Base-by-base conservation (phyloP, 1,140 invertebrate genomes). In the Drosophila guanche region DNA sequence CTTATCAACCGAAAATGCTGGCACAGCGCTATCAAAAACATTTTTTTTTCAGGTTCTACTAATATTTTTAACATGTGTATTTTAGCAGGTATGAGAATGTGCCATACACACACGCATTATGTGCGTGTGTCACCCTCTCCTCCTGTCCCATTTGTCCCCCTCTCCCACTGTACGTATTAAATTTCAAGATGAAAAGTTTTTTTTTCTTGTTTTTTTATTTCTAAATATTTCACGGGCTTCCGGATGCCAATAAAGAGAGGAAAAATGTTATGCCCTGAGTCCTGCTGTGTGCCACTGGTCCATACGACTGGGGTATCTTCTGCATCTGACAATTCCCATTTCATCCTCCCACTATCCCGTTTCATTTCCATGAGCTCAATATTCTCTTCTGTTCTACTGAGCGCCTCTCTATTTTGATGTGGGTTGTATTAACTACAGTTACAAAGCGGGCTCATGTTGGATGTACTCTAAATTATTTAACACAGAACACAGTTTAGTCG, bases 181-280 rank as follows among this genome's bases (percentile, higher is more conserved):
- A 73, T 66, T 57, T 67, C 40, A 57, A 67, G 61, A 48, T 67
- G 55, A 75, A 72, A 73, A 76, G 51, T 72, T 76, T 76, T 55
- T 37, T 10, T 43, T 41, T 47, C 5, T 8, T 67, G 56, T 76
- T 70, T 53, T 53, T 72, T 76, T 76, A 73, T 76, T 76, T 69
- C 73, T 76, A 53, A 76, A 76, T 76, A 76, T 76, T 76, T 76
- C 57, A 76, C 60, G 71, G 67, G 48, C 60, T 47, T 29, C 20
- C 51, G 37, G 60, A 51, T 63, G 60, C 71, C 71, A 75, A 75
- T 58, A 70, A 75, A 70, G 58, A 37, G 33, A 37, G 33, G 10
- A 37, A 37, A 66, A 75, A 71, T 51, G 60, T 71, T 71, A 55
- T 37, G 10, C 10, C 33, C 33, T 52, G 60, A 58, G 60, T 60